phyloP scores from a whole-genome alignment of 2,888 invertebrate species.

The Troides oblongomaculatus region DNA sequence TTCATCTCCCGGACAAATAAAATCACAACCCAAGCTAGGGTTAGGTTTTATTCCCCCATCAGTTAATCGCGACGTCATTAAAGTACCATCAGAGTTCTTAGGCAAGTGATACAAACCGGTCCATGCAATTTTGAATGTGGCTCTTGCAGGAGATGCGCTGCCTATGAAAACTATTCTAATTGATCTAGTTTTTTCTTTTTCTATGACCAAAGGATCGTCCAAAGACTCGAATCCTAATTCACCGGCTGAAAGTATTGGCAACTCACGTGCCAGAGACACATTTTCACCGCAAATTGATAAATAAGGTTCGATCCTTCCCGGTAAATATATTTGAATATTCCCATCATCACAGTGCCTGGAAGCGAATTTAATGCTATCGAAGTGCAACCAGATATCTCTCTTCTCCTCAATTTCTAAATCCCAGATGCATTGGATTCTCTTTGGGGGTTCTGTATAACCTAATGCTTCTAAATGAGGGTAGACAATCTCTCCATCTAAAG shows the following conservation, averaged over 20 bases:
- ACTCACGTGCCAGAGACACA: constrained; percentile 87
- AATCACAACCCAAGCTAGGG: constrained; percentile 84
- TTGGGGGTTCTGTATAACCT: constrained; percentile 84
- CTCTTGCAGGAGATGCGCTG: constrained; percentile 89
- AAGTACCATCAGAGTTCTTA: constrained; percentile 88
- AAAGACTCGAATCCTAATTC: constrained; percentile 84
- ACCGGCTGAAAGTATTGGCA: constrained; percentile 89
- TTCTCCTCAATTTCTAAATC: constrained; percentile 90
- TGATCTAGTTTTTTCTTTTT: constrained; percentile 82
- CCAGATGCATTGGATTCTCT: constrained; percentile 88
- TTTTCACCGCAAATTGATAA: constrained; percentile 92
- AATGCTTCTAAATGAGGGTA: constrained; percentile 92
- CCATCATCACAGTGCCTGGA: constrained; percentile 93
- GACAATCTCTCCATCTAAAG: constrained; percentile 91
- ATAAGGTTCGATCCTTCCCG: constrained; percentile 86
- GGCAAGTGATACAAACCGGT: constrained; percentile 93
- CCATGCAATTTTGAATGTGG: constrained; percentile 94
- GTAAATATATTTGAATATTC: constrained; percentile 89
- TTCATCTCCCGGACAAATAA: constrained; percentile 91
- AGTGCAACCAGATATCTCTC: constrained; percentile 91
- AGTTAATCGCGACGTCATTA: constrained; percentile 88
- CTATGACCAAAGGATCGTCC: constrained; percentile 77
- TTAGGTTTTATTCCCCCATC: constrained; percentile 76
- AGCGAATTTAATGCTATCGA: constrained; percentile 92
- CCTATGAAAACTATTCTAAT: constrained; percentile 86